Percentiles rank a stretch among this genome's conserved stretches.
phyloP scores from a whole-genome alignment of 2,888 invertebrate species.

The Cheilosia urbana region DNA sequence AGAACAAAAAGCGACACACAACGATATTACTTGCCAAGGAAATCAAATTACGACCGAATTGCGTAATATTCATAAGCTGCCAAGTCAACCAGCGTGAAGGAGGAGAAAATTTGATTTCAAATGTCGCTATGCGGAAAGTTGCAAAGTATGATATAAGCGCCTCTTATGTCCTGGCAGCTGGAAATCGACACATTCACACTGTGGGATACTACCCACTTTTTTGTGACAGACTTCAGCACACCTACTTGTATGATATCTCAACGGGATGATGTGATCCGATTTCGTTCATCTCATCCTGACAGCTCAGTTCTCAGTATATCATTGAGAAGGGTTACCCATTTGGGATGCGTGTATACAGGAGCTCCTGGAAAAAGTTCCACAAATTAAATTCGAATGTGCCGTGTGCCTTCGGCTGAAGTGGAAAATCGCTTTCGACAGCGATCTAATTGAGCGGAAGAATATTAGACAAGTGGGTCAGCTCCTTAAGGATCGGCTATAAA shows the following conservation, averaged over 20 bases:
- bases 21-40: neutral
- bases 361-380: neutral
- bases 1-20: neutral
- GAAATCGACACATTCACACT: slow-evolving; percentile 14
- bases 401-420: slow-evolving; percentile 9
- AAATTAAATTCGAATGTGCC: neutral
- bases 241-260: neutral
- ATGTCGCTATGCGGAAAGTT: neutral
- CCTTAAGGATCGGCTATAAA: neutral
- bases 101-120: slow-evolving; percentile 16
- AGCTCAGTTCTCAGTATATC: neutral
- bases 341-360: neutral
- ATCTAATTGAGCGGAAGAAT: slow-evolving; percentile 6
- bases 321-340: slow-evolving; percentile 12
- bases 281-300: neutral
- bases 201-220: neutral
- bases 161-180: neutral
- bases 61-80: neutral
- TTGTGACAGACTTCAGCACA: neutral
- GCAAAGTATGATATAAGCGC: neutral
- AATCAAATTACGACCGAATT: slow-evolving; percentile 2
- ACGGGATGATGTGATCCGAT: neutral
- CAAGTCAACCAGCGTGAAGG: slow-evolving; percentile 2
- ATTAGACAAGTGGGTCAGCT: slow-evolving; percentile 6
- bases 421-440: slow-evolving; percentile 1